These are phyloP conservation scores for Drosophila peninsularis DNA, from an alignment of 2,888 invertebrate species.

Conservation along the genomic window DNA sequence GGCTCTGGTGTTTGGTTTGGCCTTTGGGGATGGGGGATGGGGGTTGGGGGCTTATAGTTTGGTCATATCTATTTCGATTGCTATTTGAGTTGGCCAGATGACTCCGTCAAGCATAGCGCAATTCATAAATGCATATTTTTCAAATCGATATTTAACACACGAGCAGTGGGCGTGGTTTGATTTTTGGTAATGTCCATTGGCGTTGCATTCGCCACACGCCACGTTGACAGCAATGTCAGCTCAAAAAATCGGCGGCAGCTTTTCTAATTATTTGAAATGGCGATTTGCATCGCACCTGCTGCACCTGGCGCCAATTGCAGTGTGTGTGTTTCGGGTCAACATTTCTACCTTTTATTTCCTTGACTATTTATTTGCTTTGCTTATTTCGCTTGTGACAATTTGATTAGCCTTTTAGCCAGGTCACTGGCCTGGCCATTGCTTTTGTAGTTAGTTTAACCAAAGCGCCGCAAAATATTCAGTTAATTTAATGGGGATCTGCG, in stretches of 20 bases:
- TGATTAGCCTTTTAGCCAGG: constrained; percentile 45
- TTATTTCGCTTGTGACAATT: constrained; percentile 31
- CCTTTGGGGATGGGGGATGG: background rate
- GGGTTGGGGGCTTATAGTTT: constrained; percentile 5
- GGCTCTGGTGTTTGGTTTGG: background rate
- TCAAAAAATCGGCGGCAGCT: constrained; percentile 63
- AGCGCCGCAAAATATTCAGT: constrained; percentile 19
- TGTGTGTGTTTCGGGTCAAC: constrained; percentile 16
- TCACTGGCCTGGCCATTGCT: constrained; percentile 10
- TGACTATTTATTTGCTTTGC: background rate
- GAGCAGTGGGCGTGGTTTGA: background rate
- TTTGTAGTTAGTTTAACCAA: constrained; percentile 23
- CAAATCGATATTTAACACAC: constrained; percentile 74
- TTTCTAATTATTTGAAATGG: constrained; percentile 78
- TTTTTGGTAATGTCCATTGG: constrained; percentile 26
- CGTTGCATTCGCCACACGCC: constrained; percentile 9
- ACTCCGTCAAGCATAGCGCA: constrained; percentile 42
- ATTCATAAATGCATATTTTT: constrained; percentile 75
- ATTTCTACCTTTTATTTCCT: background rate
- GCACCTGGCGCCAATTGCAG: constrained; percentile 44
- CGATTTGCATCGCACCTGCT: constrained; percentile 68
- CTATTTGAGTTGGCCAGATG: constrained; percentile 66
- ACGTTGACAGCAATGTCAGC: constrained; percentile 8
- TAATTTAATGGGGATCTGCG: constrained; percentile 24
- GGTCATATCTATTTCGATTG: constrained; percentile 72